phyloP scores from a whole-genome alignment of 2,113 vertebrate species.

The Cyanoliseus patagonus region DNA sequence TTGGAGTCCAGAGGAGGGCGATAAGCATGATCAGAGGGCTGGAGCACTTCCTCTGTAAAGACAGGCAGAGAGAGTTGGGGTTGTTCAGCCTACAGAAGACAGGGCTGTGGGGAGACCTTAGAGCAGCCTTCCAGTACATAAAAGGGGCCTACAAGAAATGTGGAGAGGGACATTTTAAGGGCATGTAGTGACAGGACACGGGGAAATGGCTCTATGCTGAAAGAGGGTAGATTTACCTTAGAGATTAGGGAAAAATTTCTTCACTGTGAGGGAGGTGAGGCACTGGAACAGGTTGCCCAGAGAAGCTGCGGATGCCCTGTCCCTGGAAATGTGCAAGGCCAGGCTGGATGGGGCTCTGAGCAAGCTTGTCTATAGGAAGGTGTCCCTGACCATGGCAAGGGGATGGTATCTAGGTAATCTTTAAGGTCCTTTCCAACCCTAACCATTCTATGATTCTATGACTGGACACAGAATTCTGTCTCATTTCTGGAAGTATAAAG shows the following conservation, averaged over 20 bases:
- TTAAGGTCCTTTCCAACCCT: not conserved
- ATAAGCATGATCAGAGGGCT: not conserved
- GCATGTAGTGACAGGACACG: not conserved
- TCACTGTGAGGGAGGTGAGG: not conserved
- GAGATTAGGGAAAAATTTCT: not conserved
- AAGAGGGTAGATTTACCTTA: not conserved
- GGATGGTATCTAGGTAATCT: not conserved
- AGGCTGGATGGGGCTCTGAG: not conserved
- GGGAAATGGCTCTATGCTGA: not conserved
- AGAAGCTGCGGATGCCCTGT: not conserved
- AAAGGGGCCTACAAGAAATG: not conserved
- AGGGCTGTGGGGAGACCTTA: not conserved
- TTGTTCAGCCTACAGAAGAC: not conserved
- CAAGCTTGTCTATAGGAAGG: not conserved
- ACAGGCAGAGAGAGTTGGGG: not conserved
- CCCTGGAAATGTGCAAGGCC: not conserved
- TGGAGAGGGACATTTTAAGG: not conserved
- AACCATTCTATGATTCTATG: not conserved
- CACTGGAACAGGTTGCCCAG: not conserved
- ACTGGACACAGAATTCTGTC: not conserved
- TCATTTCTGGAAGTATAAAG: not conserved
- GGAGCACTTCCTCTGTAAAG: not conserved
- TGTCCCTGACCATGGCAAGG: not conserved
- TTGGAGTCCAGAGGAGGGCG: not conserved
- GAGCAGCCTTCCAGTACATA: not conserved